Evolutionary conservation across 2,113 vertebrate species (phyloP).

Genomic region (Notarius lentiginosus): DNA sequence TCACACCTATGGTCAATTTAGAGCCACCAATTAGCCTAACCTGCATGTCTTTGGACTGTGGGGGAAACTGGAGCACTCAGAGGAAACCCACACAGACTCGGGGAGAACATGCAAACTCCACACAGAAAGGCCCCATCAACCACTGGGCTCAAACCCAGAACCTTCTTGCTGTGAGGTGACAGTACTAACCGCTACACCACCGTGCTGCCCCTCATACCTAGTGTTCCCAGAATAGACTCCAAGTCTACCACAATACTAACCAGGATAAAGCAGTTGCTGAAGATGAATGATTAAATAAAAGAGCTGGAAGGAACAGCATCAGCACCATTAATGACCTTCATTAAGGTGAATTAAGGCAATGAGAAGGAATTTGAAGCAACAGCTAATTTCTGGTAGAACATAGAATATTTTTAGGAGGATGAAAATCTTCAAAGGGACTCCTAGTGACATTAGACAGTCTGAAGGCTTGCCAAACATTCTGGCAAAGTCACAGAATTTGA

Average conservation of each 20-base stretch:
- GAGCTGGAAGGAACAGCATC: neutral
- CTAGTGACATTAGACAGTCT: neutral
- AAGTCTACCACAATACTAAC: neutral
- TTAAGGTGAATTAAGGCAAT: neutral
- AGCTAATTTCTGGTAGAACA: neutral
- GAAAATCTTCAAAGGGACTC: neutral
- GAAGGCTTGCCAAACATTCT: constrained; percentile 43
- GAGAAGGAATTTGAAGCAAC: neutral
- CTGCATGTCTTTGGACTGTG: too few species aligned
- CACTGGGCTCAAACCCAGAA: too few species aligned
- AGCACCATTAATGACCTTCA: neutral
- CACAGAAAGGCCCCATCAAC: too few species aligned
- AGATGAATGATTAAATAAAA: neutral
- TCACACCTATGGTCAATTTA: too few species aligned
- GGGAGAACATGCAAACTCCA: too few species aligned
- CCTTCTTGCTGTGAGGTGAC: too few species aligned
- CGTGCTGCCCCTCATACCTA: too few species aligned
- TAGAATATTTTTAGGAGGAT: constrained; percentile 8
- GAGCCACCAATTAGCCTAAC: too few species aligned
- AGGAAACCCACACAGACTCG: too few species aligned
- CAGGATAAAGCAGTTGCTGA: neutral
- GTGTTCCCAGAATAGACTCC: neutral
- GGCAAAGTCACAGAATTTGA: constrained; percentile 36
- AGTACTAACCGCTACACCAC: too few species aligned
- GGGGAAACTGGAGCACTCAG: too few species aligned